Evolutionary conservation across 1,140 invertebrate genomes (phyloP), one percentile per base, ranked within the genome.

Genomic region (Microplitis mediator): DNA sequence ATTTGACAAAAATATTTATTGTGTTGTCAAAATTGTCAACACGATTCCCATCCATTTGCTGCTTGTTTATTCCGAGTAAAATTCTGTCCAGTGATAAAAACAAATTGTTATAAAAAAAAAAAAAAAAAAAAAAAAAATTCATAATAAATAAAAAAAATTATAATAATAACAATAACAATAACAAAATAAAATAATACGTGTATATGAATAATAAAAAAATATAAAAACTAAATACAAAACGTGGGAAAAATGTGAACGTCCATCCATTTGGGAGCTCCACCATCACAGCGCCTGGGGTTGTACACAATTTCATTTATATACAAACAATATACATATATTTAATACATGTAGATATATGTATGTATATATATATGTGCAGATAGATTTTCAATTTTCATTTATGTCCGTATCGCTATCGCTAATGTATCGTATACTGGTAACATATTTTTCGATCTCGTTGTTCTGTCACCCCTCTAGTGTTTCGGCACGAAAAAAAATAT

Each of bases 351-450:
- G 23, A 23, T 23, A 23, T 23, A 23, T 23, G 23, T 23, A 23
- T 23, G 23, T 23, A 23, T 23, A 45, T 6, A 11, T 45, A 45
- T 45, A 45, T 45, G 8, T 13, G 39, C 39, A 39, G 36, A 45
- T 69, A 69, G 61, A 45, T 69, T 70, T 63, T 62, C 58, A 71
- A 71, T 71, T 71, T 71, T 71, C 69, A 71, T 71, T 71, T 71
- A n/a, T 31, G 11, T 8, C 14, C 54, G 69, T 69, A 69, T 71
- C 68, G 68, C 23, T 71, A 50, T 71, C 61, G 62, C 61, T 71
- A 71, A 71, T 71, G 69, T 64, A 71, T 71, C 69, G 61, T 45
- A 54, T 63, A 61, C 31, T 60, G 51, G 50, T 61, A 62, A 71
- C 69, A 71, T 71, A 71, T 71, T 71, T 71, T 58, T 61, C 69